Evolutionary conservation across 2,888 invertebrate species (phyloP).

Genomic region (Panorpa germanica): DNA sequence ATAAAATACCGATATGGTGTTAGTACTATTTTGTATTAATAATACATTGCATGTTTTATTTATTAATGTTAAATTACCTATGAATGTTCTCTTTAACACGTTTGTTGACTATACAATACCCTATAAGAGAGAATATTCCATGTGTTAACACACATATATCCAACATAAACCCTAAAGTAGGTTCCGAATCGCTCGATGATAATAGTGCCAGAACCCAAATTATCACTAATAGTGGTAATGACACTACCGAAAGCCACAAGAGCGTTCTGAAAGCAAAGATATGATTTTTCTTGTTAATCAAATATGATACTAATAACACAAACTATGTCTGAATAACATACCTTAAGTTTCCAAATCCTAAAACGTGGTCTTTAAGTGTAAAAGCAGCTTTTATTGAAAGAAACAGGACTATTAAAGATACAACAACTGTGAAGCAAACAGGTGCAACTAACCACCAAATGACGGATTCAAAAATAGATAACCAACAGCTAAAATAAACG

Average conservation of each 20-base stretch:
- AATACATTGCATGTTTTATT: neutral
- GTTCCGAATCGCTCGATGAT: constrained; percentile 53
- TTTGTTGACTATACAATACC: constrained; percentile 74
- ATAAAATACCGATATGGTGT: too few relatives aligned
- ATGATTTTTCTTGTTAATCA: constrained; percentile 10
- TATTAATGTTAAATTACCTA: constrained; percentile 23
- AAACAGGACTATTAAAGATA: constrained; percentile 62
- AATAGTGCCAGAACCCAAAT: constrained; percentile 74
- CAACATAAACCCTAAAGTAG: constrained; percentile 56
- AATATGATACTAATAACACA: constrained; percentile 1
- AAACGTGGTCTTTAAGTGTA: constrained; percentile 73
- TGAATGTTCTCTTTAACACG: constrained; percentile 59
- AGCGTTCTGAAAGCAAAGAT: constrained; percentile 37
- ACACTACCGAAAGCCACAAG: constrained; percentile 71
- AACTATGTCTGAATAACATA: constrained; percentile 17
- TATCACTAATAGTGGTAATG: constrained; percentile 64
- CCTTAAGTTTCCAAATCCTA: constrained; percentile 70
- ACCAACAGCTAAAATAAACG: constrained; percentile 69
- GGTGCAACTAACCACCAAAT: constrained; percentile 94
- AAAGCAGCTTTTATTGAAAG: constrained; percentile 82
- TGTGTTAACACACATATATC: constrained; percentile 60
- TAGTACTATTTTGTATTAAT: too few relatives aligned
- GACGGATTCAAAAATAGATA: constrained; percentile 80
- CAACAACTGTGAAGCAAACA: constrained; percentile 55
- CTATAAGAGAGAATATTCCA: constrained; percentile 66